Percentiles rank a stretch among this genome's conserved stretches.
These are phyloP conservation scores for Oreochromis tanganicae DNA, from an alignment of 2,113 vertebrate genomes.

Conservation along the genomic window DNA sequence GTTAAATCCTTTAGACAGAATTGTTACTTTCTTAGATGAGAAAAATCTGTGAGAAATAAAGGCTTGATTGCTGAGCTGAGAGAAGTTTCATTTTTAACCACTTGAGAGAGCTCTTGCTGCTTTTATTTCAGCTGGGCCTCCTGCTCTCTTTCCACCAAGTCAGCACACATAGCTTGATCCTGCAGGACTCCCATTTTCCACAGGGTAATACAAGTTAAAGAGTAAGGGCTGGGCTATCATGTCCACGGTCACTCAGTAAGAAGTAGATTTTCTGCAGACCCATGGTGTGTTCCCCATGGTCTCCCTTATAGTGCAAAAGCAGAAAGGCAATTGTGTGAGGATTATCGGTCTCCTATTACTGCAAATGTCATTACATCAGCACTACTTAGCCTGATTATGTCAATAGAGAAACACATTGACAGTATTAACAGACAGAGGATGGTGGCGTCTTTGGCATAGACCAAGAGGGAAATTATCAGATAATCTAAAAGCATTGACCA, in stretches of 20 bases:
- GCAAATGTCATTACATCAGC: conserved; percentile 65
- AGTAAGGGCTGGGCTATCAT: conserved; percentile 38
- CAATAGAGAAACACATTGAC: conserved; percentile 49
- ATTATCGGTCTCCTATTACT: conserved; percentile 60
- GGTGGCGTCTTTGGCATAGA: neutral
- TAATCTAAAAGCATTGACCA: conserved; percentile 52
- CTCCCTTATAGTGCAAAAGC: conserved; percentile 26
- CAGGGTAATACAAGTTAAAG: conserved; percentile 59
- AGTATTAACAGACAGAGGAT: conserved; percentile 32
- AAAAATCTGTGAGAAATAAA: conserved; percentile 19
- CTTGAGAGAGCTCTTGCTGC: conserved; percentile 62
- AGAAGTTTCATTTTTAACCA: conserved; percentile 39
- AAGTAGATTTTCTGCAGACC: conserved; percentile 37
- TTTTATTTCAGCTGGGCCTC: conserved; percentile 19
- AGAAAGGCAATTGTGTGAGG: conserved; percentile 50
- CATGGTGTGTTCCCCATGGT: conserved; percentile 19
- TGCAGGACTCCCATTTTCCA: conserved; percentile 40
- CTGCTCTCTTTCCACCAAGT: neutral
- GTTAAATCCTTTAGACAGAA: neutral
- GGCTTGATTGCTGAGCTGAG: neutral
- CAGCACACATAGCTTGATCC: conserved; percentile 38
- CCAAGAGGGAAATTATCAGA: conserved; percentile 56
- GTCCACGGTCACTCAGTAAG: conserved; percentile 54
- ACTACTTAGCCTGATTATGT: conserved; percentile 59
- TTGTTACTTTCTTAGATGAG: neutral